A percentile compares a stretch with the other conserved stretches of the same genome.
Evolutionary conservation across 2,888 invertebrate species (phyloP).

Genomic region (Acrobasis consociella): DNA sequence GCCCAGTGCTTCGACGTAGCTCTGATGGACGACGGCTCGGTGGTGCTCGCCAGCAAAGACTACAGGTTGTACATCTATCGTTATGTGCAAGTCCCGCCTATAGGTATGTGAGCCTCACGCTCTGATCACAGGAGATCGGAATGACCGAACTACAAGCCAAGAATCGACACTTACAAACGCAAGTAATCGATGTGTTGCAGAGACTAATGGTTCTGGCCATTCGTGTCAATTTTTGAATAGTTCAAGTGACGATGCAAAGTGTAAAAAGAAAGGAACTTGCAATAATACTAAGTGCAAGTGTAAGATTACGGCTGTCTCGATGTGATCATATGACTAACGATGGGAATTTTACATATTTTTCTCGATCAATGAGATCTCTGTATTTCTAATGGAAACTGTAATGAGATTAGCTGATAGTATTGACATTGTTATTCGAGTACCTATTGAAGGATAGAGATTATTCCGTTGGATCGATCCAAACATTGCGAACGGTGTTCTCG

Average conservation of each 20-base stretch:
- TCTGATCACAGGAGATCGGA: slow-evolving; percentile 71
- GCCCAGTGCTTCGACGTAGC: slow-evolving; percentile 99
- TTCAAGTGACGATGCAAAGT: slow-evolving; percentile 59
- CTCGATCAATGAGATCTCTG: slow-evolving; percentile 70
- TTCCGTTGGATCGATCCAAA: slow-evolving; percentile 72
- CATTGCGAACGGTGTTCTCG: slow-evolving; percentile 73
- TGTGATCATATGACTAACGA: slow-evolving; percentile 69
- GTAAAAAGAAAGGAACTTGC: slow-evolving; percentile 52
- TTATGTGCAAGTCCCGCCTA: slow-evolving; percentile 96
- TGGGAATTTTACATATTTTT: slow-evolving; percentile 61
- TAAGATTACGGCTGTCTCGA: slow-evolving; percentile 70
- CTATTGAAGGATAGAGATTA: slow-evolving; percentile 77
- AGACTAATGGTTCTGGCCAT: slow-evolving; percentile 53
- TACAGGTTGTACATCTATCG: slow-evolving; percentile 99
- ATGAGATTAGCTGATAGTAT: slow-evolving; percentile 82
- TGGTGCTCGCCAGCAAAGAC: slow-evolving; percentile 99
- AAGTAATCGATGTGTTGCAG: slow-evolving; percentile 48
- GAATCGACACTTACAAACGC: slow-evolving; percentile 62
- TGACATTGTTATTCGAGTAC: slow-evolving; percentile 82
- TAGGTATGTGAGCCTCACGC: slow-evolving; percentile 86
- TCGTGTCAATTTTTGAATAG: slow-evolving; percentile 72
- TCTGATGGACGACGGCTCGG: slow-evolving; percentile 99
- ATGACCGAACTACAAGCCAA: slow-evolving; percentile 71
- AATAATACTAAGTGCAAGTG: slow-evolving; percentile 67
- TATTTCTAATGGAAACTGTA: slow-evolving; percentile 78